Evolutionary conservation across 2,797 vertebrate genomes (phyloP), one percentile per base, ranked within the genome.

Genomic region (Poecilia velifera): DNA sequence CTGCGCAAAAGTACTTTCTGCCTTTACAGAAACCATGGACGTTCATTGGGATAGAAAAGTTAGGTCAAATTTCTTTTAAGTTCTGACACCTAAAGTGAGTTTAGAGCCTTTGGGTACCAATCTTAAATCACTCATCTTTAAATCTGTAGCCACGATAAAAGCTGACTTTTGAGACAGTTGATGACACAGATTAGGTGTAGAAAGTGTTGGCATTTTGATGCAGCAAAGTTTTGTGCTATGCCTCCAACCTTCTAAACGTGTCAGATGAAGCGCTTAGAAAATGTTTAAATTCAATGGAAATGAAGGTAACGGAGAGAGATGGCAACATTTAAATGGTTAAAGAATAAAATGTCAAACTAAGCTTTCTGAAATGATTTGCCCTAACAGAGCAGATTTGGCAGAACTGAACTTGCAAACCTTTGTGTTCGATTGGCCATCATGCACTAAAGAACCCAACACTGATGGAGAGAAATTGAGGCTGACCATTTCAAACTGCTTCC

Each of bases 401-500:
- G 71, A 16, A 46, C 64, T 80, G 72, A 73, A 83, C 84, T 84
- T 43, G 47, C 46, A 84, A 82, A 79, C 83, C 78, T 84, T 76
- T 70, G 72, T 76, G 83, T 90, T 80, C 82, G 87, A 91, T 90
- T 81, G 80, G 76, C 82, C 84, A 86, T 91, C 89, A 82, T 22
- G n/a, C 84, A 73, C 72, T 75, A 78, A 91, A 90, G 86, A 85
- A 84, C 76, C 74, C 85, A 82, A 76, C 57, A 59, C 77, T 84
- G 83, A 90, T 82, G 88, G 85, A 83, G 83, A 87, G 72, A 90
- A 91, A 92, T 90, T 86, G 90, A 90, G 86, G 79, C 84, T 77
- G 91, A 91, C 83, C 86, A 80, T 88, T 91, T 90, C 81, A 85
- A 90, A 92, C 85, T 86, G 84, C 89, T 90, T 72, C 82, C 74